Base-by-base conservation (phyloP, 2,888 invertebrate genomes). In the Elegia similella region DNA sequence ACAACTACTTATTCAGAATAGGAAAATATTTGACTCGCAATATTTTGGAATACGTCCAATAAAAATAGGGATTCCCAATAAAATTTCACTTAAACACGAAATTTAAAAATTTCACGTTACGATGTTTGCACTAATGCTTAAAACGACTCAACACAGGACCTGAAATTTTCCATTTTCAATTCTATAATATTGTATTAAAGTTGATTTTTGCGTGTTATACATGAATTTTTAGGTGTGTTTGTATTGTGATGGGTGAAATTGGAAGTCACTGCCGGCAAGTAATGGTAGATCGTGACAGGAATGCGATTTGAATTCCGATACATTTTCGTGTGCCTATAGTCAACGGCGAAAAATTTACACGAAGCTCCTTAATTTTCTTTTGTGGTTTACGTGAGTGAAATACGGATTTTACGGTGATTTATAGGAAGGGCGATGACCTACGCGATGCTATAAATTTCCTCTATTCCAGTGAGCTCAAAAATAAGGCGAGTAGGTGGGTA, bases 191-290 rank as follows among this genome's bases (percentile, higher is more conserved):
- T 1, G 0, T 0, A 0, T 0, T 66, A 78, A 59, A 63, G 73
- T 68, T 59, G 30, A 55, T 42, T 76, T 72, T 70, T 0, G 30
- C 0, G 34, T 68, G 67, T 10, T 2, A 5, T 13, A 42, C n/a
- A 17, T 10, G 43, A 62, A 69, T 72, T 68, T 68, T 66, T 75
- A 70, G 60, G 68, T 69, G 67, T 69, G 70, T 72, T 75, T 67
- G 67, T 69, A 65, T 69, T 63, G 64, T 66, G 70, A 71, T 70
- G 75, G 75, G 78, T 80, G 82, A 85, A 87, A 90, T 89, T 90
- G 88, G 88, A 89, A 90, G 89, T 90, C 88, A 89, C 84, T 89
- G 89, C 87, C 82, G 88, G 84, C 85, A 83, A 91, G 89, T 89
- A 90, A 90, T 86, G 87, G 87, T 47, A 68, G 86, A 75, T 84